Conservation (phyloP, 2,797 vertebrate genomes). For the Danio albolineatus region DNA sequence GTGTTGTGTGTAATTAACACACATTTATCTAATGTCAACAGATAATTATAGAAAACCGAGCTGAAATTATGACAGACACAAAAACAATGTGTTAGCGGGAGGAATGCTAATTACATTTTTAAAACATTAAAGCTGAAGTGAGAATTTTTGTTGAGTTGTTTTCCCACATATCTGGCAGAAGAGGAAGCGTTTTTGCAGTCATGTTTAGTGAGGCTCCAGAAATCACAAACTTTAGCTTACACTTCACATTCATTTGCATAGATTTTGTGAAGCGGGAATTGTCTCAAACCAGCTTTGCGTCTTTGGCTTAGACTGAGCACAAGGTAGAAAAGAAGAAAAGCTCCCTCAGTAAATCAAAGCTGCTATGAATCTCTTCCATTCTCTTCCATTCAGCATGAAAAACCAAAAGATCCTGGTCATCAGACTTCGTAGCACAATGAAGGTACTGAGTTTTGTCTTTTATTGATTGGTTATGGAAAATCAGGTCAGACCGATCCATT, state of each 20-base stretch:
- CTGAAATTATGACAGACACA: slow-evolving; percentile 40
- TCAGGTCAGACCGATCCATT: slow-evolving; percentile 34
- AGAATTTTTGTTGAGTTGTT: neutral
- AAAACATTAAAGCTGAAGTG: neutral
- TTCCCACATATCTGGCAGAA: neutral
- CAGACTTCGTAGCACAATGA: neutral
- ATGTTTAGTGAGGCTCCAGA: neutral
- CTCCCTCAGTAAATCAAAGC: slow-evolving; percentile 1
- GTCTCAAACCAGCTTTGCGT: slow-evolving; percentile 18
- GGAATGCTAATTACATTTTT: slow-evolving; percentile 4
- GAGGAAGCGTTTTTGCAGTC: too few relatives aligned
- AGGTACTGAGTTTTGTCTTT: slow-evolving; percentile 17
- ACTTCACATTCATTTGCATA: slow-evolving; percentile 6
- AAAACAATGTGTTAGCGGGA: slow-evolving; percentile 8
- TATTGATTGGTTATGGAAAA: slow-evolving; percentile 34
- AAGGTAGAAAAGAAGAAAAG: neutral
- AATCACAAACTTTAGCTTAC: neutral
- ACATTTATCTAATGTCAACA: slow-evolving; percentile 68
- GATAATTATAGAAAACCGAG: slow-evolving; percentile 51
- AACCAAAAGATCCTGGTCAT: neutral
- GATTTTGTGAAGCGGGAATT: neutral
- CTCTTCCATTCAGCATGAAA: neutral
- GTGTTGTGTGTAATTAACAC: slow-evolving; percentile 58
- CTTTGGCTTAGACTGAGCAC: neutral
- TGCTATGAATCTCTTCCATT: neutral